phyloP scores from a whole-genome alignment of 2,888 invertebrate species.

The Phragmatobia fuliginosa region DNA sequence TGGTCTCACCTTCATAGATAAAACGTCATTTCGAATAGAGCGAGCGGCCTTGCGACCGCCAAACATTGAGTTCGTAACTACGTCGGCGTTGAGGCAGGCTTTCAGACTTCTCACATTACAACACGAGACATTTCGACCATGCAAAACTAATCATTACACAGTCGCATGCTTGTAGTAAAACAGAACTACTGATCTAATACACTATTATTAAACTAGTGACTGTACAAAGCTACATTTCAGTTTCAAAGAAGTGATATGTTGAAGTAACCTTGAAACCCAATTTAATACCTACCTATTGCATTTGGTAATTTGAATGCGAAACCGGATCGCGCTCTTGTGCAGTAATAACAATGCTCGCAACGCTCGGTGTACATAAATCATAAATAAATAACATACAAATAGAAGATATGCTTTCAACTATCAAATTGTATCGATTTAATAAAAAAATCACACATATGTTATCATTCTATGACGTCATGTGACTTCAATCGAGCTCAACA shows the following conservation, averaged over 20 bases:
- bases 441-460: conserved; percentile 34
- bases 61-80: conserved; percentile 58
- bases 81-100: conserved; percentile 69
- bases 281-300: conserved; percentile 29
- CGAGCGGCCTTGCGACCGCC: conserved; percentile 54
- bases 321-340: conserved; percentile 24
- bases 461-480: conserved; percentile 47
- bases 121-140: conserved; percentile 21
- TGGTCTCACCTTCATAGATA: conserved; percentile 83
- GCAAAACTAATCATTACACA: conserved; percentile 4
- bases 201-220: conserved; percentile 3
- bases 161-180: not conserved
- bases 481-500: conserved; percentile 44
- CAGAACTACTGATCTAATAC: not conserved
- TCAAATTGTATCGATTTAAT: conserved; percentile 15
- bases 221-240: not conserved
- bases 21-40: conserved; percentile 75
- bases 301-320: conserved; percentile 31
- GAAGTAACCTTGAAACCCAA: conserved; percentile 37
- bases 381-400: conserved; percentile 13
- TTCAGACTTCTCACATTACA: conserved; percentile 23
- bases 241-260: conserved; percentile 15
- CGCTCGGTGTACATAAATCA: not conserved
- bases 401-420: conserved; percentile 22
- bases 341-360: conserved; percentile 27